Evolutionary conservation across 2,888 invertebrate species (phyloP).

Genomic region (Athalia cordata): DNA sequence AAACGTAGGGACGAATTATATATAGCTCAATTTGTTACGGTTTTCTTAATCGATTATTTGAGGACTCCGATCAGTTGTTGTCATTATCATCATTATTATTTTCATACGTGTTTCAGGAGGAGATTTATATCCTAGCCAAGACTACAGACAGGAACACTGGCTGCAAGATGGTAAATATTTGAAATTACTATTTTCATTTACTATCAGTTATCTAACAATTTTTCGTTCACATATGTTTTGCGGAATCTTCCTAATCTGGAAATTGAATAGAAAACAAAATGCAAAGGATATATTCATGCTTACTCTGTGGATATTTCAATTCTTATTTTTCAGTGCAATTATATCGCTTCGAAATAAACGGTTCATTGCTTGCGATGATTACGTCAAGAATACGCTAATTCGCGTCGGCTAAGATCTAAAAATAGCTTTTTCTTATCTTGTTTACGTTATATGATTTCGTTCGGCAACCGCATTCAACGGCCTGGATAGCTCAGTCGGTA

Average conservation of each 20-base stretch:
- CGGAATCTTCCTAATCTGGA: no score
- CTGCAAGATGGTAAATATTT: conserved; percentile 65
- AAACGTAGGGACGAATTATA: not conserved
- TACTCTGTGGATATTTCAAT: not conserved
- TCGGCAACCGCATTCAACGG: conserved; percentile 34
- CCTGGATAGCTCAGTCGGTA: conserved; percentile 73
- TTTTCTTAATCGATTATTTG: not conserved
- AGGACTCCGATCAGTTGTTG: not conserved
- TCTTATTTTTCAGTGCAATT: no score
- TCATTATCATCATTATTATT: not conserved
- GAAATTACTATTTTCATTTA: not conserved
- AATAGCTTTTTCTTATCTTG: not conserved
- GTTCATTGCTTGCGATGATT: not conserved
- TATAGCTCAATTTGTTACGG: conserved; percentile 15
- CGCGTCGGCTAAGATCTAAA: not conserved
- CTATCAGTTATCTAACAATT: no score
- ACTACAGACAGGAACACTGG: conserved; percentile 68
- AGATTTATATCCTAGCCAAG: conserved; percentile 62
- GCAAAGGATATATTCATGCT: not conserved
- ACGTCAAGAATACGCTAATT: not conserved
- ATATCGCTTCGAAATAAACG: not conserved
- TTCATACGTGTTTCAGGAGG: conserved; percentile 55
- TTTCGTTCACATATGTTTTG: no score
- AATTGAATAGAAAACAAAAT: not conserved
- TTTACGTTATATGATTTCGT: not conserved